phyloP scores from a whole-genome alignment of 2,888 invertebrate species.

The Mythimna albipuncta region DNA sequence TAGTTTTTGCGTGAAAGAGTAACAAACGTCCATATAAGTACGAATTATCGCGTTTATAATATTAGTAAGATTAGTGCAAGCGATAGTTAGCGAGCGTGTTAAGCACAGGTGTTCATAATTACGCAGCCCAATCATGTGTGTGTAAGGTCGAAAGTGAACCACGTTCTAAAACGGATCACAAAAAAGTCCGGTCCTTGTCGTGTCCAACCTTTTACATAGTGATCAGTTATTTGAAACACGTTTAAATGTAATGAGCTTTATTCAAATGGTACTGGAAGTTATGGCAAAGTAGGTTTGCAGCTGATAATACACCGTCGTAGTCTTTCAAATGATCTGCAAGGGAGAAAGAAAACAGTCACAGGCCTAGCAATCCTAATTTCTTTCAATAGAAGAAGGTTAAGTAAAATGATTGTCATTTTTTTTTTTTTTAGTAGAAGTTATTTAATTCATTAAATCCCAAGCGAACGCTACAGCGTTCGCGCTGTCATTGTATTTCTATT shows the following conservation, averaged over 20 bases:
- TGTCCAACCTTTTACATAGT: constrained; percentile 15
- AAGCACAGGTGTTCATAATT: constrained; percentile 33
- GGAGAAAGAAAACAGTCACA: neutral
- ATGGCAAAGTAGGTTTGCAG: neutral
- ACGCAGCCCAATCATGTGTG: constrained; percentile 27
- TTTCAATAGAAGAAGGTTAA: too few species aligned
- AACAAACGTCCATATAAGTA: too few species aligned
- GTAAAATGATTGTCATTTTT: too few species aligned
- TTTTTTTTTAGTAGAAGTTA: too few species aligned
- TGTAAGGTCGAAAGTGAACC: constrained; percentile 17
- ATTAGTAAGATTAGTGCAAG: too few species aligned
- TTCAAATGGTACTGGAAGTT: neutral
- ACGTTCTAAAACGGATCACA: constrained; percentile 12
- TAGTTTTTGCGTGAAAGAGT: too few species aligned
- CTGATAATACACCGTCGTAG: neutral
- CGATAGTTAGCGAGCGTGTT: too few species aligned
- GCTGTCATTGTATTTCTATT: too few species aligned
- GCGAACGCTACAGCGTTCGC: too few species aligned
- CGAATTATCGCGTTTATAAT: too few species aligned
- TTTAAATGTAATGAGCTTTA: neutral
- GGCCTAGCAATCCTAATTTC: too few species aligned
- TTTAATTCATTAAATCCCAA: too few species aligned
- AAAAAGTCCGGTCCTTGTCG: constrained; percentile 19
- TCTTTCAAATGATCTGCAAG: neutral
- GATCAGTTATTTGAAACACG: constrained; percentile 10